A percentile compares a stretch with the other conserved stretches of the same genome.
phyloP scores from a whole-genome alignment of 2,113 vertebrate species.

The Euleptes europaea region DNA sequence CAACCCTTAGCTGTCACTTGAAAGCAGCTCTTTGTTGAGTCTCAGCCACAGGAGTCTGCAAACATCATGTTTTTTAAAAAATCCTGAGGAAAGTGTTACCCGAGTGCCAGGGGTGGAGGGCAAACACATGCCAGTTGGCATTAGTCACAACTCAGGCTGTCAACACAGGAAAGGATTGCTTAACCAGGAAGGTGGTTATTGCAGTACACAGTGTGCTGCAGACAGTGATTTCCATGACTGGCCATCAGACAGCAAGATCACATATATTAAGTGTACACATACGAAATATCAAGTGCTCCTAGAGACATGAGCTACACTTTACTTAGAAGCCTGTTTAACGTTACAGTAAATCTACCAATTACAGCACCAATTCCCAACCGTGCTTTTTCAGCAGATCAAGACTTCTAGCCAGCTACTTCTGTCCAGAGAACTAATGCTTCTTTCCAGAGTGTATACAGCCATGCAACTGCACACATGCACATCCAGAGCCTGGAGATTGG shows the following conservation, averaged over 20 bases:
- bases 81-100: background rate
- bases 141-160: background rate
- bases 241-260: background rate
- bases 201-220: accelerated
- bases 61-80: constrained; percentile 10
- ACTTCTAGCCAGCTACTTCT: background rate
- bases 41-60: background rate
- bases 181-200: background rate
- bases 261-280: background rate
- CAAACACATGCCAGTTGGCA: background rate
- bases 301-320: background rate
- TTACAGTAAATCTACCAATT: background rate
- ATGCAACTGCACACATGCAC: background rate
- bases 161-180: accelerated
- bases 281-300: background rate
- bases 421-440: background rate
- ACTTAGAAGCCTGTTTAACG: constrained; percentile 2
- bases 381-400: background rate
- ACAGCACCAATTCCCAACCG: background rate
- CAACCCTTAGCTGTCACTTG: background rate
- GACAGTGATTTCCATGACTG: background rate
- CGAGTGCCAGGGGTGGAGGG: background rate
- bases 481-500: background rate
- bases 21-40: background rate
- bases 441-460: background rate